Percentiles rank a stretch among this genome's conserved stretches.
Evolutionary conservation across 2,888 invertebrate genomes (phyloP).

Genomic region (Cheilosia pagana): DNA sequence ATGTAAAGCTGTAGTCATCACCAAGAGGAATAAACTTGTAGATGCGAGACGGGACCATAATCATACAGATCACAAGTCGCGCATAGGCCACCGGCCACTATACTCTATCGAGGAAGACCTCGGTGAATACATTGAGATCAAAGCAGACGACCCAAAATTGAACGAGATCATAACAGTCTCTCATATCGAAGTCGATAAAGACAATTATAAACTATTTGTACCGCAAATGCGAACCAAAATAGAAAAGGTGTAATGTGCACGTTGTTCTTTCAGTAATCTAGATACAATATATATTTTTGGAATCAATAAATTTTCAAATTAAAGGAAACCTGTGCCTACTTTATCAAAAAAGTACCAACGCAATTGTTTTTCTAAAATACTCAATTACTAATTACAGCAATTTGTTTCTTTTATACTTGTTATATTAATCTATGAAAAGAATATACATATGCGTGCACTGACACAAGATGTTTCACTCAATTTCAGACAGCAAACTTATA

Average conservation of each 20-base stretch:
- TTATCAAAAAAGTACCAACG: constrained; percentile 16
- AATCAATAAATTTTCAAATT: constrained; percentile 56
- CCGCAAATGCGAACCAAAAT: constrained; percentile 74
- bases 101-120: constrained; percentile 82
- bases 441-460: constrained; percentile 33
- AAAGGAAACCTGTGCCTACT: constrained; percentile 2
- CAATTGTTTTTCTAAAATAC: constrained; percentile 35
- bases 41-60: constrained; percentile 81
- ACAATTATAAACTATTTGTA: constrained; percentile 80
- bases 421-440: constrained; percentile 12
- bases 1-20: constrained; percentile 83
- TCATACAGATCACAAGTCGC: constrained; percentile 80
- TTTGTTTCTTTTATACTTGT: not conserved
- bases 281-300: constrained; percentile 45
- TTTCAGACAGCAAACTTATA: constrained; percentile 78
- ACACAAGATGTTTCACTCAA: constrained; percentile 58
- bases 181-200: constrained; percentile 81
- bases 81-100: constrained; percentile 82
- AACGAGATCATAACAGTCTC: constrained; percentile 80
- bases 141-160: constrained; percentile 80
- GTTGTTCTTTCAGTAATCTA: constrained; percentile 4
- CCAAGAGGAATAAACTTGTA: constrained; percentile 81
- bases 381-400: not conserved
- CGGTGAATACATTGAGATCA: constrained; percentile 82
- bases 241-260: constrained; percentile 22